phyloP scores from a whole-genome alignment of 2,113 vertebrate genomes.

The Ailurus styani region DNA sequence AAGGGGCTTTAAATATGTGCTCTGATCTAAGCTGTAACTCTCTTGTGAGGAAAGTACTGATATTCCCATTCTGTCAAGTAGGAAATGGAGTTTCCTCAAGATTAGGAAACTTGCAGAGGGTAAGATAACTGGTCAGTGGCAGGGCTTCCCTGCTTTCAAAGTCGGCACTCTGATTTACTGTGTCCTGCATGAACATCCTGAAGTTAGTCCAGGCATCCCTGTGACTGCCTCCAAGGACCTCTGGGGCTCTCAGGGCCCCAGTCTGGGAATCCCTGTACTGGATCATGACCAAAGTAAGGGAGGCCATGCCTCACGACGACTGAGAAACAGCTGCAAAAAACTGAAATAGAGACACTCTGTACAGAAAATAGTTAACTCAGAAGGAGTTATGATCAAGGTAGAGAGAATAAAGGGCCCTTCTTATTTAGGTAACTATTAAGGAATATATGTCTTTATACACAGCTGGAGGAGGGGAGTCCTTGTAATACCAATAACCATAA shows the following conservation, averaged over 20 bases:
- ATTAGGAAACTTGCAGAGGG: not conserved
- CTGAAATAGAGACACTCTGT: not conserved
- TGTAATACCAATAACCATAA: not conserved
- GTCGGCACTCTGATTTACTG: not conserved
- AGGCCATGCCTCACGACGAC: not conserved
- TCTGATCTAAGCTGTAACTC: not conserved
- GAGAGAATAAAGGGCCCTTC: not conserved
- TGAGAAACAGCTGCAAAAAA: not conserved
- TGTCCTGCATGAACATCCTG: not conserved
- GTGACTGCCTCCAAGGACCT: not conserved
- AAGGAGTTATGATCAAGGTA: not conserved
- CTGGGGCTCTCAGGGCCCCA: not conserved
- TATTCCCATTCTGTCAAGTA: not conserved
- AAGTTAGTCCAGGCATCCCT: not conserved
- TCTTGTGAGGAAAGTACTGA: not conserved
- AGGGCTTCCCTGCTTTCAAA: not conserved
- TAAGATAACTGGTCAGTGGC: not conserved
- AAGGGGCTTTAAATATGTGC: not conserved
- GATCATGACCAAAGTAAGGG: not conserved
- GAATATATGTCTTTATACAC: not conserved
- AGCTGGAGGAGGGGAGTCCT: not conserved
- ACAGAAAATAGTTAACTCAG: conserved; percentile 3
- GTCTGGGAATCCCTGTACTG: not conserved
- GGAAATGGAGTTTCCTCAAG: not conserved
- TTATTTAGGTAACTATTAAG: not conserved